Conservation (phyloP, 1,140 invertebrate genomes). For the Harlomillsia oculata region DNA sequence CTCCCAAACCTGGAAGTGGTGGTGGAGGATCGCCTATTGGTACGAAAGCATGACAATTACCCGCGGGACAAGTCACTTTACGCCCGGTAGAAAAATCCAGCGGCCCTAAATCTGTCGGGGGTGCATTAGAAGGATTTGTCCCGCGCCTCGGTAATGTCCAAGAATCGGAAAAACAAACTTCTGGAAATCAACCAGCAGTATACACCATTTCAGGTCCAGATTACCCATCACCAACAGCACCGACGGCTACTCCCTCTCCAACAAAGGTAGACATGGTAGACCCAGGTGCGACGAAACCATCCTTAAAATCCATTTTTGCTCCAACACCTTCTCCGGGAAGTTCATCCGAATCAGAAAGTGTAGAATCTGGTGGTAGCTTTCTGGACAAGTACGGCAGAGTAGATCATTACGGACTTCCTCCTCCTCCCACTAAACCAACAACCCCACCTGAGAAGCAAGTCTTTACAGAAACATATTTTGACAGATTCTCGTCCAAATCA, state of each 20-base stretch:
- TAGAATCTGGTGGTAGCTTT: not conserved
- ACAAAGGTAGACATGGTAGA: not conserved
- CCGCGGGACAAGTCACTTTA: constrained; percentile 9
- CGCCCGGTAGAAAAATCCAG: not conserved
- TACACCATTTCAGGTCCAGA: no score
- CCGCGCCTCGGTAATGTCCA: no score
- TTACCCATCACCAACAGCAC: no score
- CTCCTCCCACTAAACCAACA: no score
- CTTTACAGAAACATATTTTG: constrained; percentile 13
- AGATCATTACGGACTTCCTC: no score
- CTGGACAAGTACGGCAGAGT: no score
- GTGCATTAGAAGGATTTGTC: constrained; percentile 5
- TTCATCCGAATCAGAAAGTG: not conserved
- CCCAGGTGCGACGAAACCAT: not conserved
- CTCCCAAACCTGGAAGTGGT: not conserved
- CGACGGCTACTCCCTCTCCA: no score
- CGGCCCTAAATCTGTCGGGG: not conserved
- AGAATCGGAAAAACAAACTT: no score
- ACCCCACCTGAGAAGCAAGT: constrained; percentile 4
- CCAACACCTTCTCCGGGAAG: not conserved
- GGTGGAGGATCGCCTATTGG: not conserved
- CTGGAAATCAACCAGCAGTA: not conserved
- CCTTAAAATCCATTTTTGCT: not conserved
- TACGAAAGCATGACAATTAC: constrained; percentile 32
- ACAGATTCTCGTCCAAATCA: constrained; percentile 7